phyloP scores from a whole-genome alignment of 30 jellyfish, hydroid and myxozoan genomes.

The Hydractinia echinata region DNA sequence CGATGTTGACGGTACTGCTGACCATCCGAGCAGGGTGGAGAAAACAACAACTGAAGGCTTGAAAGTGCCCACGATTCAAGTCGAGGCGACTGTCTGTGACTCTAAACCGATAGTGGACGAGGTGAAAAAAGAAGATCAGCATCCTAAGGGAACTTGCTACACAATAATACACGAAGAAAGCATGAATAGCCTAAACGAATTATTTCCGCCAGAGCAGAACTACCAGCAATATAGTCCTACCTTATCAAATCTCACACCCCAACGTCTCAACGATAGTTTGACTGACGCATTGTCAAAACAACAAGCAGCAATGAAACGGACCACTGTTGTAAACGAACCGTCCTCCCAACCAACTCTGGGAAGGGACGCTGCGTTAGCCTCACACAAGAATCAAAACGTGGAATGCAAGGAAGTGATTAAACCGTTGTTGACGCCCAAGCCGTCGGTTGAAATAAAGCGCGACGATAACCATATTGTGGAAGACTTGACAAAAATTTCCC shows the following conservation, averaged over 20 bases:
- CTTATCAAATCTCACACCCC: constrained; percentile 53
- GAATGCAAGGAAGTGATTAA: constrained; percentile 6
- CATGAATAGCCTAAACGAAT: constrained; percentile 3
- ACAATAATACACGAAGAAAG: constrained; percentile 1
- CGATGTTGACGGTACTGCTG: background rate
- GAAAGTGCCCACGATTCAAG: background rate
- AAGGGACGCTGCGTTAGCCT: constrained; percentile 31
- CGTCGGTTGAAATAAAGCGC: constrained; percentile 10
- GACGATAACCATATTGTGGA: background rate
- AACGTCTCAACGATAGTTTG: constrained; percentile 59
- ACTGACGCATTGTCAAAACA: constrained; percentile 30
- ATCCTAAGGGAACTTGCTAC: constrained; percentile 2
- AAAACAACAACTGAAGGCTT: background rate
- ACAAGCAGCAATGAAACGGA: no score
- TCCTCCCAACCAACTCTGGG: background rate
- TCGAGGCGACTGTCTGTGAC: background rate
- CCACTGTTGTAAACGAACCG: no score
- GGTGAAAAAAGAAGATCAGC: constrained; percentile 1
- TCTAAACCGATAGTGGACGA: background rate
- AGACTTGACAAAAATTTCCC: background rate
- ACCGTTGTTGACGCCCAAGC: background rate
- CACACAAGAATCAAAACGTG: constrained; percentile 13
- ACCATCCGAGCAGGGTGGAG: background rate
- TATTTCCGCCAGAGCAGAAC: constrained; percentile 12
- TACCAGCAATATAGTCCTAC: constrained; percentile 74